Evolutionary conservation across 2,113 vertebrate genomes (phyloP).

Genomic region (Pangasianodon hypophthalmus): DNA sequence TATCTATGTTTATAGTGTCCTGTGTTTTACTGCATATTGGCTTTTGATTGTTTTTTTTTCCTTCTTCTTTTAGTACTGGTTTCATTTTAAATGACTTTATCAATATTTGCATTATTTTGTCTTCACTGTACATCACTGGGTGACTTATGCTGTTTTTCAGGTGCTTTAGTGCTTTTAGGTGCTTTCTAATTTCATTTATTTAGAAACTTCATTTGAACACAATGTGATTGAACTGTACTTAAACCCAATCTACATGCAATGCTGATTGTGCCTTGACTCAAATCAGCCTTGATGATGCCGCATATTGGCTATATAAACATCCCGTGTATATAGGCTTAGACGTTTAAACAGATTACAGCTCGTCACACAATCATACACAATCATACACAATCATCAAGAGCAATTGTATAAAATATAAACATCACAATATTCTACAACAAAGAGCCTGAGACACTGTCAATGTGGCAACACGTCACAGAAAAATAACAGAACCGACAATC

Average conservation of each 20-base stretch:
- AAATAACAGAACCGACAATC: background rate
- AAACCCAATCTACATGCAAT: background rate
- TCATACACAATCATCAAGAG: background rate
- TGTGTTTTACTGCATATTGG: constrained; percentile 14
- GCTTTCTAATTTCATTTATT: background rate
- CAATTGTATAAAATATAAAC: background rate
- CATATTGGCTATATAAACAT: background rate
- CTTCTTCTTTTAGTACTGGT: background rate
- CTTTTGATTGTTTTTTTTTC: background rate
- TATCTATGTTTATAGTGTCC: background rate
- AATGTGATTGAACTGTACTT: background rate
- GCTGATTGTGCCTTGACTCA: background rate
- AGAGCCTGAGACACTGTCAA: background rate
- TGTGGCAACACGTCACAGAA: background rate
- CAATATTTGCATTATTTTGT: background rate
- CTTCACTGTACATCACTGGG: background rate
- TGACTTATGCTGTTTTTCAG: background rate
- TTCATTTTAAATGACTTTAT: background rate
- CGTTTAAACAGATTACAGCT: background rate
- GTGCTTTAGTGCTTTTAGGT: background rate
- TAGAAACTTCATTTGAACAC: background rate
- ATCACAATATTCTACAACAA: background rate
- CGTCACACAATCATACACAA: background rate
- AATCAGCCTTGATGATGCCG: background rate
- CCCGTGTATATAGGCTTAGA: background rate